Conservation (phyloP, 1,140 invertebrate species). For the Nomia melanderi region DNA sequence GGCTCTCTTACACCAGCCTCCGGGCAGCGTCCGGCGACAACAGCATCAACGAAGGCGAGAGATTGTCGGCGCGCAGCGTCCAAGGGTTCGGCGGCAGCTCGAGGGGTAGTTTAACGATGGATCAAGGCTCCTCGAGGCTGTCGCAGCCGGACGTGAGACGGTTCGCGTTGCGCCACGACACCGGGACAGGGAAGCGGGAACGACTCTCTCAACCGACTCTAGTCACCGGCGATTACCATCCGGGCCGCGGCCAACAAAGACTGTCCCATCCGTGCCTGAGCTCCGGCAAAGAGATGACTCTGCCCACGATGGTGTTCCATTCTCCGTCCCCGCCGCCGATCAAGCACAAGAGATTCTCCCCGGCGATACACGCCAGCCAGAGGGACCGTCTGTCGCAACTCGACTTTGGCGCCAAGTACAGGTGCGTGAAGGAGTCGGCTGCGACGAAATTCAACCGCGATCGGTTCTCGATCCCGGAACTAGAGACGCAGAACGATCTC, state of each 20-base stretch:
- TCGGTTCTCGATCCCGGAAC: conserved; percentile 75
- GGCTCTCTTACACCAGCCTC: conserved; percentile 73
- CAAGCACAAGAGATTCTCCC: conserved; percentile 67
- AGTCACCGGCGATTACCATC: conserved; percentile 74
- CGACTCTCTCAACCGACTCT: conserved; percentile 76
- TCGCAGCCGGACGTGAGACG: conserved; percentile 64
- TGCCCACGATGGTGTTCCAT: conserved; percentile 38
- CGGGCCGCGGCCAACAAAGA: conserved; percentile 71
- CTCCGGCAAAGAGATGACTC: conserved; percentile 54
- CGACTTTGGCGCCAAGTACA: conserved; percentile 72
- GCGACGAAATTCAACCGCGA: conserved; percentile 73
- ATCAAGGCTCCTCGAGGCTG: conserved; percentile 43
- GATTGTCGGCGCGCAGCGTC: conserved; percentile 67
- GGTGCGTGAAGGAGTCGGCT: conserved; percentile 46
- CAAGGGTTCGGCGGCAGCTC: conserved; percentile 53
- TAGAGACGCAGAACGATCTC: conserved; percentile 76
- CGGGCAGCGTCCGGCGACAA: conserved; percentile 67
- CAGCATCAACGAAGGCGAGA: conserved; percentile 69
- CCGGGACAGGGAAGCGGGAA: conserved; percentile 64
- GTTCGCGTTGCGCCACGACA: conserved; percentile 54
- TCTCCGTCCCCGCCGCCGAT: conserved; percentile 52
- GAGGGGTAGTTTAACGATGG: conserved; percentile 48
- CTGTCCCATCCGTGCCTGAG: conserved; percentile 73
- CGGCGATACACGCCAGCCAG: conserved; percentile 61
- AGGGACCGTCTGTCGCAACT: conserved; percentile 74